Evolutionary conservation across 2,888 invertebrate genomes (phyloP), one percentile per base, ranked within the genome.

Genomic region (Agrochola litura): DNA sequence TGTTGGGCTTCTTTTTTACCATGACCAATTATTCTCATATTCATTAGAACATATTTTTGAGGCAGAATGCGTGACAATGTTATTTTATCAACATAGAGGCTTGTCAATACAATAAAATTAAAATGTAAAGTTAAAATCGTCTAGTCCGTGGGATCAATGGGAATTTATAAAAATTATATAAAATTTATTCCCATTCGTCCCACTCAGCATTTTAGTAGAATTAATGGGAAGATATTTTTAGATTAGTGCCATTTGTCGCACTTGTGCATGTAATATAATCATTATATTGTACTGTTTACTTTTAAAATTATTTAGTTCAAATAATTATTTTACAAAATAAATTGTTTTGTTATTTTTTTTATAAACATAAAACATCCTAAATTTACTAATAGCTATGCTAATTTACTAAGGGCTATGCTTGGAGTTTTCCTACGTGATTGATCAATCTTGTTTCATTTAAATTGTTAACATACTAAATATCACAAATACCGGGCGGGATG

Each of bases 31-130:
- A 10, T 49, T 49, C 12, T 49, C 12, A 25, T 43, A 37, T 22
- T 43, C 14, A 6, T 30, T 46, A 37, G 14, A 25, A 6, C 10
- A 43, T 43, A 46, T 19, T 54, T 70, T 22, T 61, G 9, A 61
- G 52, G 54, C 16, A 16, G 6, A 54, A 43, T 61, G 14, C 22
- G 54, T 49, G 9, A 19, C 37, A 37, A 30, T 54, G 52, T 60
- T 78, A 61, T 61, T 8, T 46, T 61, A 54, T 43, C 14, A 61
- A 63, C 12, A n/a, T n/a, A 52, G 0, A 19, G 6, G 49, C 14
- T 65, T 43, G 25, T 41, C 49, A 76, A 43, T 52, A 41, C 25
- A 56, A 54, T 60, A n/a, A 52, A 61, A 54, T 52, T 52, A 52
- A 46, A 46, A 46, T 46, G 5, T 14, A 14, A 46, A 46, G 46